Base-by-base conservation (phyloP, 1,140 invertebrate genomes). In the Nilaparvata lugens region DNA sequence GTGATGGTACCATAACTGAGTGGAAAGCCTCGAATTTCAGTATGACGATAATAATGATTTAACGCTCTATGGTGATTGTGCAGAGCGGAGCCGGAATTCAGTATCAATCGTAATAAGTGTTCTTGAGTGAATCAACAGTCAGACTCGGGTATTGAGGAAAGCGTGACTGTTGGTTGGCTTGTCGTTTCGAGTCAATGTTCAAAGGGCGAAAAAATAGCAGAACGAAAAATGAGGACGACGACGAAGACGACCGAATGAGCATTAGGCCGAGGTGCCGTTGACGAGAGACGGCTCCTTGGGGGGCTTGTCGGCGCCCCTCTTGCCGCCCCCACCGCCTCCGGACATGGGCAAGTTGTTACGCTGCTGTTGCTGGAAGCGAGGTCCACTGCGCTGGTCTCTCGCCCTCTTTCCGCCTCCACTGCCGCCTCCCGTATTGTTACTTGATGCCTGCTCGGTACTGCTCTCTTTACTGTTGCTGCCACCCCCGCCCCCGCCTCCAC, bases 201-300 rank as follows among this genome's bases (percentile, higher is more conserved):
- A 48, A 48, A 48, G 45, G 45, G 45, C 45, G 21, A 48, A 48
- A 23, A 48, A 48, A 48, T 48, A 9, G 45, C 45, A 48, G 43
- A 60, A 60, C 25, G 40, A 4, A 54, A 58, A 58, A 58, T 58
- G 21, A 21, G 35, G 28, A 2, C 4, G 40, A 43, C 1, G 2
- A 43, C 23, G 9, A n/a, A n/a, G n/a, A n/a, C n/a, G 56, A 19
- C 38, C 38, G 28, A 23, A 52, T 19, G 18, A 7, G 16, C 21
- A 60, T 54, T 62, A 62, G 55, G 60, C 60, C 7, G 60, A 62
- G 4, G 60, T 62, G 13, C 60, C 60, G 35, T 62, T 62, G 40
- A 62, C 60, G 19, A 62, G 21, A 9, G 60, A 62, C 2, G 21
- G 9, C 16, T 25, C 52, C 53, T 62, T 42, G 31, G 52, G 54